Base-by-base conservation (phyloP, 2,888 invertebrate species). In the Epirrhoe tristata region DNA sequence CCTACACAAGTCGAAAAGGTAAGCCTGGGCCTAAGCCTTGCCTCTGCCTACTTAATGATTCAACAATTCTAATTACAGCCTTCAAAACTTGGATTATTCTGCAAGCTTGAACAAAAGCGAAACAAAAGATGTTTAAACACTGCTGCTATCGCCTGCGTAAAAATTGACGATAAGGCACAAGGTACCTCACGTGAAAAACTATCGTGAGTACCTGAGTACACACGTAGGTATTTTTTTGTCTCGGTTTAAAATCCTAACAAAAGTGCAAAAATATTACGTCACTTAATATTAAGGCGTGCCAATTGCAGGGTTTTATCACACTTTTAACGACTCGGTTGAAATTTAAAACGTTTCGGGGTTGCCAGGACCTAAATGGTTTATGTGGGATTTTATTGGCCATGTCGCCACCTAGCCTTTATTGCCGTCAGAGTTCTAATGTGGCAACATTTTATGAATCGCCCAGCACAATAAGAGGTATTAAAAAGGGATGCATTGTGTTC, bases 61-160 rank as follows among this genome's bases (percentile, higher is more conserved):
- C 88, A 90, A 73, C 75, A 80, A 77, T 81, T 78, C 83, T 90
- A 90, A 89, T 90, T 89, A 85, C 85, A 83, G 79, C 84, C 83
- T 83, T 80, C 81, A 81, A 87, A 89, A 87, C 83, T 82, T 81
- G 84, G 86, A 85, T 88, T 75, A 87, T 81, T 85, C 82, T 74
- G 77, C 76, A 86, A 80, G 77, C 81, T 76, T 77, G 36, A 55
- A 43, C 39, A 43, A 24, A 24, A 43, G 39, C 39, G 39, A 5
- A 43, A 43, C 39, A 43, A 5, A 43, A 43, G 12, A 43, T 43
- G 12, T 43, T 10, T 3, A 12, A 12, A 12, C 39, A 10, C 0
- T 8, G 0, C 3, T 36, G 8, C 5, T 5, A 36, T 36, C 10
- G 12, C 3, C 8, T 0, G 10, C 1, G 24, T 24, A 24, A 24